Evolutionary conservation across 1,140 invertebrate genomes (phyloP).

Genomic region (Cotesia vestalis): DNA sequence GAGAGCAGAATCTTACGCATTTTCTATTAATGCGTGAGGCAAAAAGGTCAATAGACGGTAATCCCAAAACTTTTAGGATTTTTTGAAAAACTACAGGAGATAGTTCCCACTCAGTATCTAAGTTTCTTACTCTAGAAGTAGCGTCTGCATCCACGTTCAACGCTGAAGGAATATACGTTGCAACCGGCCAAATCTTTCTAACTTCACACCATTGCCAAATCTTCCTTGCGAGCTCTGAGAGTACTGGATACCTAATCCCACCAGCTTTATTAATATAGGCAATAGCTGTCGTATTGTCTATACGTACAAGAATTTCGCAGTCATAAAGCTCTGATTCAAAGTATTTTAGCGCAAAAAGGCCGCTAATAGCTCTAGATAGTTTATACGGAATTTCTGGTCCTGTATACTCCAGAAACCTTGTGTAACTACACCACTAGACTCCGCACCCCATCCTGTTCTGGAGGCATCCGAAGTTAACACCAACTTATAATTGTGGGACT

Average conservation of each 20-base stretch:
- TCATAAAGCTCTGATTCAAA: too few relatives aligned
- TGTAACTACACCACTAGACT: neutral
- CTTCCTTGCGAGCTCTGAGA: slow-evolving; percentile 19
- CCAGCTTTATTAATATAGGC: slow-evolving; percentile 33
- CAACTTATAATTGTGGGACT: slow-evolving; percentile 8
- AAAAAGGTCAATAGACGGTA: slow-evolving; percentile 46
- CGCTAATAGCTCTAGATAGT: too few relatives aligned
- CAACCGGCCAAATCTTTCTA: slow-evolving; percentile 25
- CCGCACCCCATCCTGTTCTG: slow-evolving; percentile 34
- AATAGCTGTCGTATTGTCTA: slow-evolving; percentile 37
- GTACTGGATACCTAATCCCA: slow-evolving; percentile 12
- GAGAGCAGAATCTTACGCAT: slow-evolving; percentile 43
- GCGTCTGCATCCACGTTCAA: slow-evolving; percentile 34
- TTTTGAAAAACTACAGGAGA: slow-evolving; percentile 25
- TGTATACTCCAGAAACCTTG: slow-evolving; percentile 37
- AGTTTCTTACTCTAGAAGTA: slow-evolving; percentile 29
- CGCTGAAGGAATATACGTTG: slow-evolving; percentile 33
- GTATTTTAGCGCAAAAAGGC: too few relatives aligned
- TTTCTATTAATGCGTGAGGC: slow-evolving; percentile 46
- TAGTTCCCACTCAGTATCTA: slow-evolving; percentile 35
- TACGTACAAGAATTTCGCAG: slow-evolving; percentile 31
- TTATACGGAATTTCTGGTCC: too few relatives aligned
- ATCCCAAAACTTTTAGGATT: slow-evolving; percentile 40
- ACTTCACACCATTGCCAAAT: slow-evolving; percentile 38
- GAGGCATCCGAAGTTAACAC: slow-evolving; percentile 36